Evolutionary conservation across 2,888 invertebrate species (phyloP).

Genomic region (Dasypogon diadema): DNA sequence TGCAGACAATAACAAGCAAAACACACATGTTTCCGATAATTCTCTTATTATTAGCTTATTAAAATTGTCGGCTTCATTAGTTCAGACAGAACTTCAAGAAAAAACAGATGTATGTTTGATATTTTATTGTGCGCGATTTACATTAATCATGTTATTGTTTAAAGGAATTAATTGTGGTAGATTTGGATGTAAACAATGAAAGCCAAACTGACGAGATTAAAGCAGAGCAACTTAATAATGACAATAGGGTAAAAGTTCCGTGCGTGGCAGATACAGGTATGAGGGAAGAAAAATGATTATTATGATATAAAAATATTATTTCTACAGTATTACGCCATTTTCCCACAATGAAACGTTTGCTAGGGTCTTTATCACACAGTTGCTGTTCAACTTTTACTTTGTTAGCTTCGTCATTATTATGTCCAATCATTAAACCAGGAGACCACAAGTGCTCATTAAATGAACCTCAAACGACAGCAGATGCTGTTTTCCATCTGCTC

Average conservation of each 20-base stretch:
- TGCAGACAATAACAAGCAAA: conserved; percentile 73
- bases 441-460: conserved; percentile 64
- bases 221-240: conserved; percentile 74
- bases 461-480: conserved; percentile 84
- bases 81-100: conserved; percentile 74
- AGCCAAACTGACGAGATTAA: conserved; percentile 88
- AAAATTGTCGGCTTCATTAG: conserved; percentile 75
- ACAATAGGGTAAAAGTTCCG: conserved; percentile 71
- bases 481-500: conserved; percentile 88
- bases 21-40: conserved; percentile 78
- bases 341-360: conserved; percentile 84
- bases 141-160: conserved; percentile 16
- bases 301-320: not conserved
- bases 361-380: conserved; percentile 84
- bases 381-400: conserved; percentile 78
- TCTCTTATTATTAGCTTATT: conserved; percentile 79
- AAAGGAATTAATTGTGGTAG: conserved; percentile 68
- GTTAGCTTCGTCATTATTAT: conserved; percentile 72
- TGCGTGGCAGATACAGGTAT: conserved; percentile 82
- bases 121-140: no score
- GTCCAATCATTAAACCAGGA: conserved; percentile 62
- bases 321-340: conserved; percentile 78
- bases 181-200: conserved; percentile 68
- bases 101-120: conserved; percentile 63
- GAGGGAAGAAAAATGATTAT: not conserved